phyloP scores from a whole-genome alignment of 2,797 vertebrate genomes.

The Siniperca scherzeri region DNA sequence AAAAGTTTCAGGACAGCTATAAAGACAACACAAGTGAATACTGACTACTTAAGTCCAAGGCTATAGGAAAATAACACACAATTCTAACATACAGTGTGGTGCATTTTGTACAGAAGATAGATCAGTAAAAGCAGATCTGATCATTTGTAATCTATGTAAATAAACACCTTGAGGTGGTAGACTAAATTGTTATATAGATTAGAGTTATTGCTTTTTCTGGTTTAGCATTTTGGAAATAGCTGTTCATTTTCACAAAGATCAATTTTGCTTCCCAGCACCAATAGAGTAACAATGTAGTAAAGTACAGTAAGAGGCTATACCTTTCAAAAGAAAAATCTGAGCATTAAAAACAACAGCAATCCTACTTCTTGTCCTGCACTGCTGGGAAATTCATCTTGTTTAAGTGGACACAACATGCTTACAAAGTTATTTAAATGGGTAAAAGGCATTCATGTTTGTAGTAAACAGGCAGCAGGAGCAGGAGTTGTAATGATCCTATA shows the following conservation, averaged over 20 bases:
- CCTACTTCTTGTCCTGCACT: slow-evolving; percentile 12
- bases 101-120: not conserved
- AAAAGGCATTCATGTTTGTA: slow-evolving; percentile 30
- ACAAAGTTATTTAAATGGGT: slow-evolving; percentile 16
- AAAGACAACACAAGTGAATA: not conserved
- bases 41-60: not conserved
- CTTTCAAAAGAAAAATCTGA: not conserved
- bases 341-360: too few relatives aligned
- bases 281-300: not conserved
- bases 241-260: not conserved
- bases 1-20: not conserved
- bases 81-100: not conserved
- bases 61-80: not conserved
- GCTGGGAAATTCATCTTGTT: slow-evolving; percentile 18
- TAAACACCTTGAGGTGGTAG: not conserved
- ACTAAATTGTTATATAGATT: not conserved
- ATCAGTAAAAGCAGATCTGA: not conserved
- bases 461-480: slow-evolving; percentile 4
- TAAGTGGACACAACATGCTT: slow-evolving; percentile 29
- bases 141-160: slow-evolving; percentile 2
- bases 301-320: not conserved
- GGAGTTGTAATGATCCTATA: slow-evolving; percentile 24
- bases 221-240: slow-evolving; percentile 1
- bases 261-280: not conserved
- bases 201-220: not conserved